Evolutionary conservation across 2,113 vertebrate genomes (phyloP), one percentile per base, ranked within the genome.

Genomic region (Alethe diademata): DNA sequence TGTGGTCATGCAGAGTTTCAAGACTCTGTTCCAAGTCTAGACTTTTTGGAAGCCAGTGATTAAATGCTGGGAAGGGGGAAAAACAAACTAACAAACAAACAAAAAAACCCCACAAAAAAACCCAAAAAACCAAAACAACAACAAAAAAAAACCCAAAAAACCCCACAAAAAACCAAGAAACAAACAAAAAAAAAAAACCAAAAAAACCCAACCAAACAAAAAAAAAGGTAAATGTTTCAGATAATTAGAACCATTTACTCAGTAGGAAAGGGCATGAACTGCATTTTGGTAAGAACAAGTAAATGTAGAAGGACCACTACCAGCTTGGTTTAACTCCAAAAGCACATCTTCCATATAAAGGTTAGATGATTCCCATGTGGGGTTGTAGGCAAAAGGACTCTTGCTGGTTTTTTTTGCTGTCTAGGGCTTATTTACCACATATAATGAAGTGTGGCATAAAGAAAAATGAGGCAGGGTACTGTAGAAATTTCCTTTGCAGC

Each of bases 221-320:
- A 86, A 76, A 72, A 92, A 3, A 9, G 38, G 11, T 7, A 92
- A 93, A 76, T 6, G 29, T 91, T 92, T 82, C 54, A 65, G 33
- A 79, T 95, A 91, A 94, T 87, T 88, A 95, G 54, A 95, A 92
- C 36, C 70, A 86, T 94, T 81, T 88, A 90, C 67, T 65, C 81
- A 76, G 58, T 90, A 71, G 81, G 62, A 95, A 96, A 94, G 90
- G 85, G 78, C 71, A 86, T n/a, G 50, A 86, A 95, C 74, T 95
- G 40, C 38, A 66, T 88, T 95, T 93, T 91, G 31, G 50, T 70
- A 82, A 76, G 50, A 81, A 87, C 86, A 75, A 87, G 33, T 50
- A 70, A 90, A 94, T 56, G 51, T 19, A 58, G 73, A 71, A 60
- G 58, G 62, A 82, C 50, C 72, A 36, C 84, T 91, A 93, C 74